Percentiles rank a stretch among this genome's conserved stretches.
Evolutionary conservation across 2,797 vertebrate genomes (phyloP).

Genomic region (Melopsittacus undulatus): DNA sequence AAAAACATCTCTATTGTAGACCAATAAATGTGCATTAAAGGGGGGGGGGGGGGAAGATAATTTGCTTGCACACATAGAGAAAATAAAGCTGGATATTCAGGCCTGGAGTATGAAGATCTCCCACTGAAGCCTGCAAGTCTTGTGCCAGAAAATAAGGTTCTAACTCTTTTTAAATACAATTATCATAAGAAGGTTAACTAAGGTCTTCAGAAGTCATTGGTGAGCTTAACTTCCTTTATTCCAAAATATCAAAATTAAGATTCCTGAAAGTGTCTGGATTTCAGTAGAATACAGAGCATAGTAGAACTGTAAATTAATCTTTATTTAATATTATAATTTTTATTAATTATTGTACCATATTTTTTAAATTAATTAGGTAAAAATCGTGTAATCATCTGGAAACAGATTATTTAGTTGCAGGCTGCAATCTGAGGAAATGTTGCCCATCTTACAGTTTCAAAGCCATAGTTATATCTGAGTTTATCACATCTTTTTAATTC

Average conservation of each 20-base stretch:
- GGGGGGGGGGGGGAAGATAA: no score
- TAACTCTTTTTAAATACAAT: neutral
- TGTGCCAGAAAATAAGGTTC: neutral
- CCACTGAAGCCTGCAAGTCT: neutral
- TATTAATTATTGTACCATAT: neutral
- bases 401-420: neutral
- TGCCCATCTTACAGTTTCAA: neutral
- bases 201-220: neutral
- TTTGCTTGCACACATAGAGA: neutral
- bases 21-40: neutral
- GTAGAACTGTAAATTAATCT: neutral
- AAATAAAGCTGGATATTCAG: neutral
- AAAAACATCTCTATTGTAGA: neutral
- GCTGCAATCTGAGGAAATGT: neutral
- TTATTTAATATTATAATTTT: neutral
- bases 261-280: neutral
- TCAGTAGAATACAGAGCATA: neutral
- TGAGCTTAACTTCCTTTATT: neutral
- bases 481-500: neutral
- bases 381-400: neutral
- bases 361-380: neutral
- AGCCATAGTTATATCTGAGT: neutral
- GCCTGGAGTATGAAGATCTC: neutral
- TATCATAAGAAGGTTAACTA: neutral
- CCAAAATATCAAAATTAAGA: neutral